Evolutionary conservation across 2,888 invertebrate genomes (phyloP).

Genomic region (Nephrotoma guestfalica): DNA sequence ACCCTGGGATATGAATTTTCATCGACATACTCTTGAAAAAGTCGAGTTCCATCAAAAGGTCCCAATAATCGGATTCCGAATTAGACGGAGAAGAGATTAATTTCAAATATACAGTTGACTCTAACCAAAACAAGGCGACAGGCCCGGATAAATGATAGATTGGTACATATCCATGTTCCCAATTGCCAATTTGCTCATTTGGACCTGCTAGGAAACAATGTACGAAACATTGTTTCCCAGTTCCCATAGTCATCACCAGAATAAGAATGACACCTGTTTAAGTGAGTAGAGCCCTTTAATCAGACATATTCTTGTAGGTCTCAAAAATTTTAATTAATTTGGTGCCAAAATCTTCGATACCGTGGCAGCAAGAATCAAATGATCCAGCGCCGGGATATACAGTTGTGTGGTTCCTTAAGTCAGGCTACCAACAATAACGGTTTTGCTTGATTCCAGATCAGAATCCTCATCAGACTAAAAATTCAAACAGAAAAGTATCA

Average conservation of each 20-base stretch:
- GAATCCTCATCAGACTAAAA: constrained; percentile 86
- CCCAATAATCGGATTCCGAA: constrained; percentile 97
- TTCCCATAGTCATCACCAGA: constrained; percentile 83
- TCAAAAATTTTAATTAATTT: constrained; percentile 92
- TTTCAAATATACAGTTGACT: constrained; percentile 36
- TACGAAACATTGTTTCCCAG: constrained; percentile 71
- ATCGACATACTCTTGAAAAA: constrained; percentile 76
- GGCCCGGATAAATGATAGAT: constrained; percentile 83
- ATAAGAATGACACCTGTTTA: constrained; percentile 98
- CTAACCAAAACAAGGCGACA: constrained; percentile 74
- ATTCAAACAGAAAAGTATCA: not conserved
- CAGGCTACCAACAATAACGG: constrained; percentile 76
- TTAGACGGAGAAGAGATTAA: constrained; percentile 89
- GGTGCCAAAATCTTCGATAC: constrained; percentile 99
- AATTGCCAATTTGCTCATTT: constrained; percentile 79
- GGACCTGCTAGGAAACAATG: constrained; percentile 65
- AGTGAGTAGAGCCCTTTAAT: constrained; percentile 55
- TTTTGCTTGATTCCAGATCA: constrained; percentile 81
- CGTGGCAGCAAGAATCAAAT: constrained; percentile 86
- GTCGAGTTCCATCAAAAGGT: constrained; percentile 96
- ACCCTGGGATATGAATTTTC: constrained; percentile 81
- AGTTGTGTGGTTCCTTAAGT: constrained; percentile 45
- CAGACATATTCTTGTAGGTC: constrained; percentile 69
- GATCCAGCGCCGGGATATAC: constrained; percentile 72
- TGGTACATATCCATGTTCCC: constrained; percentile 99